Base-by-base conservation (phyloP, 2,888 invertebrate genomes). In the Altica lythri region DNA sequence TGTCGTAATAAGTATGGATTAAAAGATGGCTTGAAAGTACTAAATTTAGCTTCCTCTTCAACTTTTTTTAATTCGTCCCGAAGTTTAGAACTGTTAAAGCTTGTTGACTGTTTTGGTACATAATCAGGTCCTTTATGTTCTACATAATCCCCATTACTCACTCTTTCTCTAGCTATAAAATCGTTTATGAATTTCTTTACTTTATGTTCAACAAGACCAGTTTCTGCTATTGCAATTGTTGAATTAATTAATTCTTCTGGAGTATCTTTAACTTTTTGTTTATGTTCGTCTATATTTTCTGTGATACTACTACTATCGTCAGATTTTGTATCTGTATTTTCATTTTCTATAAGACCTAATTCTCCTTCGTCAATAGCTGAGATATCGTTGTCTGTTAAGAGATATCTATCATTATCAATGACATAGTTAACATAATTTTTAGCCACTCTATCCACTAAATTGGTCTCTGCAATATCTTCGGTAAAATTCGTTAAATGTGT, bases 1-100 rank as follows among this genome's bases (percentile, higher is more conserved):
- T 66, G 56, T 19, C 57, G 53, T 22, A 63, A 30, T 29, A 46
- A 55, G 25, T 53, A 57, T 2, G 63, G 62, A 45, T 65, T 63
- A 22, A 50, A 65, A 32, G 48, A 62, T 12, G 30, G 50, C 45
- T 65, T 59, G 25, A 61, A 62, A 25, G 22, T 52, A 2, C 42
- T 51, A 14, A 48, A 34, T 44, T 62, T 62, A 8, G 50, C 32
- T 53, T 55, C 56, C 16, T 59, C 55, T 35, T 60, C 53, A 2
- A 47, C 53, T 38, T 57, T 43, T 17, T 59, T 54, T 4, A 61
- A 16, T 44, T 63, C 65, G 34, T 63, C 46, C 1, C 43, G 52
- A n/a, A 63, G 42, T 54, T 66, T 62, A n/a, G 62, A 42, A 38
- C 57, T 43, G 48, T 68, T 62, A 49, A 64, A 63, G 25, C 52